Conservation (phyloP, 2,888 invertebrate species). For the Chalcosyrphus nemorum region DNA sequence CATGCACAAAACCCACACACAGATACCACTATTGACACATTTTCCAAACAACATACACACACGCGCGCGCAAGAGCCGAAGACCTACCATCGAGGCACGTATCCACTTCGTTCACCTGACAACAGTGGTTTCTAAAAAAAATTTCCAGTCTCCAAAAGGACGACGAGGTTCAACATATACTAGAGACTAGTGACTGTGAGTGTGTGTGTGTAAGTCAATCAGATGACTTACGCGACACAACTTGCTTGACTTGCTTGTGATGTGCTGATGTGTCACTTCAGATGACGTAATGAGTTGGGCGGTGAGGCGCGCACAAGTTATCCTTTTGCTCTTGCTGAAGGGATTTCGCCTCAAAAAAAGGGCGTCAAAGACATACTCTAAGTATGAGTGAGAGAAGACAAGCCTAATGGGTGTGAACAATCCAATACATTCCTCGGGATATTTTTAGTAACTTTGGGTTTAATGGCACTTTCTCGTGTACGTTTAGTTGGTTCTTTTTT, state of each 20-base stretch:
- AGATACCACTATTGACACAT: conserved; percentile 28
- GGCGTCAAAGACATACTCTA: background rate
- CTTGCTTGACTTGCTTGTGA: conserved; percentile 35
- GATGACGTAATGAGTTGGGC: conserved; percentile 23
- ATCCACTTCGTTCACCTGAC: conserved; percentile 1
- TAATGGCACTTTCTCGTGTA: conserved; percentile 46
- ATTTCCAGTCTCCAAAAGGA: conserved; percentile 4
- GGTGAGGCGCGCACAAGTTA: conserved; percentile 2
- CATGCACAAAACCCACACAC: conserved; percentile 30
- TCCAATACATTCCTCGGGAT: conserved; percentile 43
- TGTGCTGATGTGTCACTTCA: conserved; percentile 47
- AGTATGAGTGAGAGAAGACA: conserved; percentile 8
- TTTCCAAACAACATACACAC: background rate
- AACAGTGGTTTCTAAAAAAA: background rate
- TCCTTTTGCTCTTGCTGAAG: background rate
- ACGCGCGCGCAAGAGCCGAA: no score
- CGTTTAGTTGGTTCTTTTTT: no score
- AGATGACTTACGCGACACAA: conserved; percentile 4
- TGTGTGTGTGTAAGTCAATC: conserved; percentile 42
- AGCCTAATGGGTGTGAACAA: conserved; percentile 48
- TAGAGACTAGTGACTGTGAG: conserved; percentile 37
- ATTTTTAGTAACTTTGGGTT: conserved; percentile 43
- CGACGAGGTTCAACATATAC: conserved; percentile 27
- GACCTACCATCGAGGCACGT: no score
- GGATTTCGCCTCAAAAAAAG: background rate